Evolutionary conservation across 2,797 vertebrate genomes (phyloP).

Genomic region (Mus minutoides): DNA sequence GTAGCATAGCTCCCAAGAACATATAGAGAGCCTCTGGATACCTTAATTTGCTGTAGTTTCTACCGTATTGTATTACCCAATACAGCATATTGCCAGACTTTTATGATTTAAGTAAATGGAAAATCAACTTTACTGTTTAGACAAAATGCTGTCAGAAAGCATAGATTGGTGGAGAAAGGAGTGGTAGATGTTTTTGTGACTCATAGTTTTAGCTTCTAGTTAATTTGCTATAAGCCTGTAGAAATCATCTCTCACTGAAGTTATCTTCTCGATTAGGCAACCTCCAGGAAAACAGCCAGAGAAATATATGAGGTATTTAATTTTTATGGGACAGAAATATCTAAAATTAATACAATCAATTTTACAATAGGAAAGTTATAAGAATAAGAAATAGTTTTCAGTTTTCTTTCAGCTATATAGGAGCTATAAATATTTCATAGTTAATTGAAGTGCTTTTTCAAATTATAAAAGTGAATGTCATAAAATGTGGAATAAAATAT

Average conservation of each 20-base stretch:
- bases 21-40: accelerated
- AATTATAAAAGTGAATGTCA: slow-evolving; percentile 67
- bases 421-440: slow-evolving; percentile 74
- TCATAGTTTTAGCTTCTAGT: not conserved
- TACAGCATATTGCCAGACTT: not conserved
- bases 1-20: not conserved
- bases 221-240: not conserved
- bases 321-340: slow-evolving; percentile 33
- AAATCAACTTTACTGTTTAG: not conserved
- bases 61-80: slow-evolving; percentile 9
- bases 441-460: slow-evolving; percentile 78
- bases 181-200: not conserved
- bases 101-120: not conserved
- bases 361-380: slow-evolving; percentile 52
- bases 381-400: slow-evolving; percentile 48
- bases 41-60: not conserved
- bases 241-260: not conserved
- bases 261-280: not conserved
- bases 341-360: slow-evolving; percentile 67
- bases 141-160: not conserved
- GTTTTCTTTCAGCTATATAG: not conserved
- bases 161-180: not conserved
- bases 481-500: slow-evolving; percentile 55
- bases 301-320: not conserved
- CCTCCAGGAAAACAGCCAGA: not conserved